Evolutionary conservation across 2,113 vertebrate genomes (phyloP).

Genomic region (Aptenodytes patagonicus): DNA sequence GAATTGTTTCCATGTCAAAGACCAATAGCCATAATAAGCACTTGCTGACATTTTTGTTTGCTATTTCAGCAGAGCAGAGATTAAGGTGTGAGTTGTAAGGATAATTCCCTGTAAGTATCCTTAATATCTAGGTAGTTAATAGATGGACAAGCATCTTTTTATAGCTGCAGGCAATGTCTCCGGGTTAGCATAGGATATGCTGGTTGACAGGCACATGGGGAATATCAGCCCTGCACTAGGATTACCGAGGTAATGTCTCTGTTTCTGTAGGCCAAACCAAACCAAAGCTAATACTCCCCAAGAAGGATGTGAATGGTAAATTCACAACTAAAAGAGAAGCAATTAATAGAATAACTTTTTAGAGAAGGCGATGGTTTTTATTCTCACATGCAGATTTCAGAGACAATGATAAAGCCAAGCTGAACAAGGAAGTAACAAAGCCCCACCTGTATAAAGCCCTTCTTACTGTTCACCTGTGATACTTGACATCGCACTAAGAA

Average conservation of each 20-base stretch:
- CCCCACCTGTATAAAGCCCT: neutral
- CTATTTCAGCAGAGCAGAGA: neutral
- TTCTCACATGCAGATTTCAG: neutral
- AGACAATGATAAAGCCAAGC: neutral
- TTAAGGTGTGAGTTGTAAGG: neutral
- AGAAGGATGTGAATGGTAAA: neutral
- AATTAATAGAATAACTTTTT: neutral
- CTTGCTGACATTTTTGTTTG: neutral
- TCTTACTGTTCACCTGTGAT: neutral
- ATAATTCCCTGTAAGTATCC: neutral
- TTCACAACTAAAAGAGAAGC: neutral
- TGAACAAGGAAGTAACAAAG: neutral
- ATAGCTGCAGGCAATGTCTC: neutral
- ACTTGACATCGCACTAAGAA: neutral
- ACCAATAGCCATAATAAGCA: neutral
- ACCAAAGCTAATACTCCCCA: neutral
- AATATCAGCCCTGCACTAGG: neutral
- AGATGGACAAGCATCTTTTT: neutral
- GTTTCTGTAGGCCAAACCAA: neutral
- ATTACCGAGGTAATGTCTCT: neutral
- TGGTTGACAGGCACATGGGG: neutral
- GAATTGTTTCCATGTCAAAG: neutral
- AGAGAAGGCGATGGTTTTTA: neutral
- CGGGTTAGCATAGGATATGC: neutral
- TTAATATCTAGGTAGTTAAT: neutral